Base-by-base conservation (phyloP, 2,888 invertebrate genomes). In the Flabesymbios commensalis region DNA sequence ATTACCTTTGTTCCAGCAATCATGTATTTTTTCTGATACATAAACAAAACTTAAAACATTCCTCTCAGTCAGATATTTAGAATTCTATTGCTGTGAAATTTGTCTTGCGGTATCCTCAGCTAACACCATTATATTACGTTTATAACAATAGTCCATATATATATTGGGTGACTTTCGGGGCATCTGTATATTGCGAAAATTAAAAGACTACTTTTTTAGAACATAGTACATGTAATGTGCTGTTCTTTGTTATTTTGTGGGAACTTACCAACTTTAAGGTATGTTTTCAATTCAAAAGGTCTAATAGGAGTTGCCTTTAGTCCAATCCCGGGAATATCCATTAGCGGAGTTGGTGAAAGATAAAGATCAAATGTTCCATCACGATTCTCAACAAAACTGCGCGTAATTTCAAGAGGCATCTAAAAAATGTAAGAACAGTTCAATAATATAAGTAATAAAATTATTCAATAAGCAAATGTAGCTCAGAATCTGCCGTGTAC, bases 181-280 rank as follows among this genome's bases (percentile, higher is more conserved):
- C 28, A 49, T 24, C 19, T 17, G 47, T 1, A 45, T 41, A 43
- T 26, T 55, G n/a, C n/a, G 33, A 41, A 22, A 22, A 39, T 22
- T 22, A 2, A 17, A 51, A 24, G 3, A 26, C 3, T 19, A 48
- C 49, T 10, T 5, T 22, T 39, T 14, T 39, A 39, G 17, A 39
- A 17, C 39, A 39, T 39, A 39, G 14, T n/a, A n/a, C n/a, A n/a
- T n/a, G n/a, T n/a, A n/a, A n/a, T n/a, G n/a, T n/a, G n/a, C n/a
- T n/a, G n/a, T n/a, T n/a, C n/a, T n/a, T n/a, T n/a, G n/a, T n/a
- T n/a, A n/a, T n/a, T n/a, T n/a, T n/a, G n/a, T n/a, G n/a, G n/a
- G n/a, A n/a, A 79, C 86, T 83, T 81, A 87, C 87, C 89, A 78
- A 87, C 87, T 86, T 87, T 88, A 4, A 88, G 82, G 78, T 84